These are phyloP conservation scores for Deilephila porcellus DNA, from an alignment of 2,888 invertebrate genomes.

Conservation along the genomic window DNA sequence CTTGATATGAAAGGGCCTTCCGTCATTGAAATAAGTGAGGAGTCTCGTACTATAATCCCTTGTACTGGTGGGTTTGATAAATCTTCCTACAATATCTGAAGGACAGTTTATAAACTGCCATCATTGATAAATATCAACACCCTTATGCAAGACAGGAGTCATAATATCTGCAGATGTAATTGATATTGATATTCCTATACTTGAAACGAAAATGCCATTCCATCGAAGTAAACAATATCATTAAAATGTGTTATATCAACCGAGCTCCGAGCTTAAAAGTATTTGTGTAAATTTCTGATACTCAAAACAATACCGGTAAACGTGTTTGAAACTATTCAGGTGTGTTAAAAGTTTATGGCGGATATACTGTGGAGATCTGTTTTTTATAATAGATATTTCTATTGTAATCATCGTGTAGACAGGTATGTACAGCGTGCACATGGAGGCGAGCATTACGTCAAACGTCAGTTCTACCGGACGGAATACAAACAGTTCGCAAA, in stretches of 20 bases:
- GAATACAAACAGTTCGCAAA: conserved; percentile 74
- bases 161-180: no score
- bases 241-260: not conserved
- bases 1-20: no score
- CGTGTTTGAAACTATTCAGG: conserved; percentile 6
- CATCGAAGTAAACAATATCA: not conserved
- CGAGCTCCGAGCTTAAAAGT: not conserved
- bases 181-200: no score
- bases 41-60: no score
- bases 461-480: conserved; percentile 58
- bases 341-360: not conserved
- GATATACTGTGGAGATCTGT: not conserved
- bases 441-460: conserved; percentile 63
- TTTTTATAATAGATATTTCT: conserved; percentile 6
- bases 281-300: not conserved
- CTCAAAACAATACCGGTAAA: not conserved
- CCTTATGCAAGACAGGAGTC: no score
- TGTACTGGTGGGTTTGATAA: no score
- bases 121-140: no score
- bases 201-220: not conserved
- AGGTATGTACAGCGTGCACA: conserved; percentile 36
- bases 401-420: conserved; percentile 9
- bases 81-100: no score
- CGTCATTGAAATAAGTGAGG: no score
- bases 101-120: no score